Evolutionary conservation across 2,797 vertebrate genomes (phyloP).

Genomic region (Craterocephalus amniculus): DNA sequence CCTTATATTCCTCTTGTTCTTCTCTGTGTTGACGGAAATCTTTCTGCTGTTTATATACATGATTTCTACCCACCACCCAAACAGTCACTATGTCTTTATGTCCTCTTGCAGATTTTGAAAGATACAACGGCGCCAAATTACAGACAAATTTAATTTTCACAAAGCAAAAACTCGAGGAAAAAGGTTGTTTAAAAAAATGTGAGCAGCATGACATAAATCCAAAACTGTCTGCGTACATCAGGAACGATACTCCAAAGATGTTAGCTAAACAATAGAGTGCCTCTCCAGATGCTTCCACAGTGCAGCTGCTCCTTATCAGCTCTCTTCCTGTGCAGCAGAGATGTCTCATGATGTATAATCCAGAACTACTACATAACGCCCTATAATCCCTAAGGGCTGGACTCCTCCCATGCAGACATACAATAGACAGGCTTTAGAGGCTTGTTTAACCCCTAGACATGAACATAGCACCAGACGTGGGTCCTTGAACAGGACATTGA

Average conservation of each 20-base stretch:
- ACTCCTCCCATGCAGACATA: constrained; percentile 66
- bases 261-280: neutral
- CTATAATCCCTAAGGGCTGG: constrained; percentile 57
- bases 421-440: constrained; percentile 49
- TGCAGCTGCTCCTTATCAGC: constrained; percentile 17
- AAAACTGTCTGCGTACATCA: constrained; percentile 19
- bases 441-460: constrained; percentile 51
- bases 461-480: constrained; percentile 22
- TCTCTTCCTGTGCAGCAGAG: constrained; percentile 13
- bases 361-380: constrained; percentile 31
- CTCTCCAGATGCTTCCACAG: constrained; percentile 20
- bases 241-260: neutral
- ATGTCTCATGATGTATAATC: constrained; percentile 53
- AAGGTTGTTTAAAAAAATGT: neutral
- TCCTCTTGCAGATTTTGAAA: constrained; percentile 16
- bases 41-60: constrained; percentile 70
- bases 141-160: neutral
- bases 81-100: neutral
- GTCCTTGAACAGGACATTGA: constrained; percentile 37
- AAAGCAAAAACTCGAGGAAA: constrained; percentile 15
- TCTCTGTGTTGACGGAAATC: constrained; percentile 43
- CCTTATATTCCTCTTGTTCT: constrained; percentile 63
- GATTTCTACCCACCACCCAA: neutral
- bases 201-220: constrained; percentile 6
- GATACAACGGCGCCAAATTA: constrained; percentile 6